A percentile compares a stretch with the other conserved stretches of the same genome.
These are phyloP conservation scores for Leptinotarsa rubiginosa DNA, from an alignment of 2,888 invertebrate genomes.

Conservation along the genomic window DNA sequence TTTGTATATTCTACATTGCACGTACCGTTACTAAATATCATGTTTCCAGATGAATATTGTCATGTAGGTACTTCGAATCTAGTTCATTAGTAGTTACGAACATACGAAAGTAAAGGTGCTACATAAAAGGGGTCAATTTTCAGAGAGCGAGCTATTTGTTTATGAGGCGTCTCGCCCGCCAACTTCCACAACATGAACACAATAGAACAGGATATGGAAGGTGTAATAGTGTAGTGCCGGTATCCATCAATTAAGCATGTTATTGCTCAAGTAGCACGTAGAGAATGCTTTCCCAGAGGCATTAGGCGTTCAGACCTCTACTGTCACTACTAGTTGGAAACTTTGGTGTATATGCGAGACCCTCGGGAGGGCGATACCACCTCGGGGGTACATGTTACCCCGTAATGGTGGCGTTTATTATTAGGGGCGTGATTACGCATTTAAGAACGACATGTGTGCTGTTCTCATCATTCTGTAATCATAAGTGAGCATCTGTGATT, in stretches of 20 bases:
- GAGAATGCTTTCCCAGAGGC: constrained; percentile 52
- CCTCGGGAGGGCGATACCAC: constrained; percentile 41
- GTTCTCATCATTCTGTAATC: constrained; percentile 38
- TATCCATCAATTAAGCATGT: constrained; percentile 57
- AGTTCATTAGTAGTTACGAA: neutral
- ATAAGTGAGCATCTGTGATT: constrained; percentile 37
- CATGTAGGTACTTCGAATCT: neutral
- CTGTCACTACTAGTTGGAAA: constrained; percentile 54
- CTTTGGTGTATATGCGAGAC: constrained; percentile 37
- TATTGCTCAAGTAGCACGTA: constrained; percentile 55
- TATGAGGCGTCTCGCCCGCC: neutral
- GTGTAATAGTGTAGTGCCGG: constrained; percentile 26
- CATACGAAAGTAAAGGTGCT: neutral
- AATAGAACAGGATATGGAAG: constrained; percentile 20
- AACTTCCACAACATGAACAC: constrained; percentile 15
- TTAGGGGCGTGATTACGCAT: constrained; percentile 37
- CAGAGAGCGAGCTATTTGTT: constrained; percentile 9
- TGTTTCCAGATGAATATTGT: neutral
- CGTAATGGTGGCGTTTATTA: constrained; percentile 39
- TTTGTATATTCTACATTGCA: too few relatives aligned
- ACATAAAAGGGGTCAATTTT: constrained; percentile 1
- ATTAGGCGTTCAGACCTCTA: constrained; percentile 46
- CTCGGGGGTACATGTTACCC: constrained; percentile 42
- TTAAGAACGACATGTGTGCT: constrained; percentile 35
- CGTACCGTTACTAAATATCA: neutral